Evolutionary conservation across 2,797 vertebrate genomes (phyloP).

Genomic region (Acestrorhynchus altus): DNA sequence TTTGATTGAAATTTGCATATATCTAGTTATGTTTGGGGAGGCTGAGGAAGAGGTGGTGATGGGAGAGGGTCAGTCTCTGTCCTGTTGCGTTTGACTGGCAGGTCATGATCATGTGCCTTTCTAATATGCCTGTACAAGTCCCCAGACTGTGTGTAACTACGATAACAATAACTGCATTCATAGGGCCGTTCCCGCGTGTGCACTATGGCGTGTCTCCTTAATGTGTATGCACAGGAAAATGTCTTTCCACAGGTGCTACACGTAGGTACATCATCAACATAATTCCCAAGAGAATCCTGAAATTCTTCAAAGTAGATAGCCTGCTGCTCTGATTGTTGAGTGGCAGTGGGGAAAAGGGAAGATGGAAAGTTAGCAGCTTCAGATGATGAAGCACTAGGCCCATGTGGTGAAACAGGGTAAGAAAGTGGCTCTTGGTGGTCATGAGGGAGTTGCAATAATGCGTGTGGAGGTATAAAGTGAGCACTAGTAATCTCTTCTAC

Average conservation of each 20-base stretch:
- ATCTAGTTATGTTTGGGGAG: conserved; percentile 52
- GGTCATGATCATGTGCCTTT: conserved; percentile 88
- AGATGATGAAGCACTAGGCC: conserved; percentile 68
- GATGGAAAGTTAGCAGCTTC: conserved; percentile 58
- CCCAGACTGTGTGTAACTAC: conserved; percentile 95
- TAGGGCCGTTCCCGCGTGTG: conserved; percentile 93
- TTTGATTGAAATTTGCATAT: background rate
- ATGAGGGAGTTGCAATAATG: conserved; percentile 77
- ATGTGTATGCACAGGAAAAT: conserved; percentile 93
- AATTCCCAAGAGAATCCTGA: conserved; percentile 83
- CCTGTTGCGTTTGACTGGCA: conserved; percentile 84
- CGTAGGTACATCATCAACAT: conserved; percentile 91
- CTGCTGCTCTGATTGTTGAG: conserved; percentile 71
- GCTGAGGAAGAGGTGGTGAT: conserved; percentile 59
- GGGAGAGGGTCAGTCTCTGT: conserved; percentile 71
- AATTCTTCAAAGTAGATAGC: conserved; percentile 84
- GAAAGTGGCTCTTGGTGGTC: conserved; percentile 69
- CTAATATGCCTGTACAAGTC: conserved; percentile 95
- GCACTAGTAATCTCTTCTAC: conserved; percentile 75
- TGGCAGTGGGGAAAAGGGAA: conserved; percentile 60
- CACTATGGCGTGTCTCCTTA: conserved; percentile 92
- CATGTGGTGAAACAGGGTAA: conserved; percentile 76
- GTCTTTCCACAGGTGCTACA: conserved; percentile 93
- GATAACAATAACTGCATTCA: conserved; percentile 93
- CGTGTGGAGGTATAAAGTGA: conserved; percentile 78